Evolutionary conservation across 2,888 invertebrate species (phyloP), one percentile per base, ranked within the genome.

Genomic region (Amphipoea oculea): DNA sequence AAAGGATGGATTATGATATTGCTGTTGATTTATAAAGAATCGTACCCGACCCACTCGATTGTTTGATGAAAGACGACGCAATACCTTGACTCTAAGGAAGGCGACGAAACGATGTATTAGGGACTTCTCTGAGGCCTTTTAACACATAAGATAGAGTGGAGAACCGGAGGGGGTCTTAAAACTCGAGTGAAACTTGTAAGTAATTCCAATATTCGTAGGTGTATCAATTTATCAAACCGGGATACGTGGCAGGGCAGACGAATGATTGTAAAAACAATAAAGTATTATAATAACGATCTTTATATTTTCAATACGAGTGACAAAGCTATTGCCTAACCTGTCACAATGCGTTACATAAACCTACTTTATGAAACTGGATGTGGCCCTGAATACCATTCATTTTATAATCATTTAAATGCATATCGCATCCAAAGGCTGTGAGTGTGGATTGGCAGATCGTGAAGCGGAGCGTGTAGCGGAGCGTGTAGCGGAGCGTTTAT

Each of bases 301-400:
- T 72, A 67, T 67, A 68, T 45, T 79, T 77, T 79, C n/a, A 57
- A 66, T 48, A 84, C 7, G 23, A 67, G n/a, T 63, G 40, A 57
- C 81, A 76, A 69, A 60, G 54, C 68, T 82, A 88, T 89, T 86
- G 84, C 76, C 79, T 77, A 86, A 89, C 72, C 51, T 42, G 87
- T 83, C 54, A 90, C 88, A 89, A 89, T 83, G 85, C 81, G 91
- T 89, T 91, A 90, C 84, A 91, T 88, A 91, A 89, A 91, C 91
- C 91, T 86, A 91, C 86, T 91, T 91, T 89, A 88, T 87, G 71
- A 83, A 89, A 85, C 82, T 86, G 84, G 70, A 62, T 57, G 68
- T 63, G 69, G 84, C 82, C 72, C 83, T 87, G 83, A 91, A 90
- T 89, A 78, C 80, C 72, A 78, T 73, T 76, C 20, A 69, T 71